Base-by-base conservation (phyloP, 2,113 vertebrate species). In the Paraplagusia blochii region DNA sequence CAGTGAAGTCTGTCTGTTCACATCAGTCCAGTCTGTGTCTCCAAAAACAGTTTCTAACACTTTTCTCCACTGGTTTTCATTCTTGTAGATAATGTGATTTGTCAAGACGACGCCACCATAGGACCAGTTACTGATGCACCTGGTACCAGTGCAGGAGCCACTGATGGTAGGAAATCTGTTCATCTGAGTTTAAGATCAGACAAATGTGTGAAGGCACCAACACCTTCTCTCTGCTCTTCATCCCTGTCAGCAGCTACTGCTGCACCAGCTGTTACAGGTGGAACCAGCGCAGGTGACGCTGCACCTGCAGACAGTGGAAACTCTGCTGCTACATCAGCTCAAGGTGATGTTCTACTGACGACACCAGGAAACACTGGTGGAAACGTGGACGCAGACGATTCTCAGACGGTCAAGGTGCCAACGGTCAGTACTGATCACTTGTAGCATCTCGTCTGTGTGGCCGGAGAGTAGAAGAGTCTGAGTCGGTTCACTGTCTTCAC, bases 21-120 rank as follows among this genome's bases (percentile, higher is more conserved):
- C 2, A 6, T 29, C 22, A 29, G 22, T 29, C 22, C 22, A 29
- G 22, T 6, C 6, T 2, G 22, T 29, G 22, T 6, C 46, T 33
- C 48, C 47, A 34, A 55, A 72, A 38, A 45, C 49, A 19, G 36
- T 60, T 8, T 52, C 0, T 49, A 47, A 56, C 53, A 59, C 22
- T 29, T 29, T 29, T 29, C 22, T 29, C 22, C 22, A 29, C 22
- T 29, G 22, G 6, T 29, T 29, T 29, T 29, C 9, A 50, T 66
- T 35, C 7, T 55, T 65, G 29, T 72, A 88, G 85, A 65, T 64
- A 63, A 58, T 2, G 84, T 85, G 49, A 65, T 46, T 33, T 74
- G 84, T 79, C 68, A 90, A 59, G 40, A 22, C 1, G 0, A 18
- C 2, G 8, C 40, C 3, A 0, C 6, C 0, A 0, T 0, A 14